phyloP scores from a whole-genome alignment of 2,797 vertebrate species.

The Microchirus variegatus region DNA sequence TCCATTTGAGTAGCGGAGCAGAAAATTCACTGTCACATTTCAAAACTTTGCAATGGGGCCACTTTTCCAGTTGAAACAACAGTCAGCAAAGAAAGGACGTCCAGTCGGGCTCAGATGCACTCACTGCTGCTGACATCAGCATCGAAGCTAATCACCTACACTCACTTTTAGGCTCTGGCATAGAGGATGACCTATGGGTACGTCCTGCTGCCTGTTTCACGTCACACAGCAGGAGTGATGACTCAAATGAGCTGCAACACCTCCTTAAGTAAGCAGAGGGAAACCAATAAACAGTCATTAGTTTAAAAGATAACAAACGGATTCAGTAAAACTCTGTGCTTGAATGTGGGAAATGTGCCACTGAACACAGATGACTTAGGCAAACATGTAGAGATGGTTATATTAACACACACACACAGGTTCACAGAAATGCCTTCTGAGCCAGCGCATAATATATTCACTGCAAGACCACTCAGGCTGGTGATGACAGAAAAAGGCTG shows the following conservation, averaged over 20 bases:
- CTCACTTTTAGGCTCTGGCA: not conserved
- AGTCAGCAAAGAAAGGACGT: conserved; percentile 26
- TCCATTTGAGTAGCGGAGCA: conserved; percentile 20
- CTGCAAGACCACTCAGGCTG: conserved; percentile 1
- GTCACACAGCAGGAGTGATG: conserved; percentile 2
- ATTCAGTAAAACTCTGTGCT: not conserved
- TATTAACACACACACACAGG: conserved; percentile 23
- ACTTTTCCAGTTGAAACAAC: conserved; percentile 25
- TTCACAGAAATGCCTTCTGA: conserved; percentile 18
- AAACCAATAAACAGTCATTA: conserved; percentile 18
- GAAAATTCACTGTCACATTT: conserved; percentile 27
- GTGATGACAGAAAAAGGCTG: conserved; percentile 14
- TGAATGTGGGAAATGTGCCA: conserved; percentile 8
- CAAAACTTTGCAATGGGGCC: conserved; percentile 1
- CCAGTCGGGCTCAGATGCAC: conserved; percentile 10
- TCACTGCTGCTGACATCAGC: conserved; percentile 23
- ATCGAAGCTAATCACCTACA: conserved; percentile 5
- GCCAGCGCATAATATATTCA: not conserved
- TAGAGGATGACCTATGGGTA: not conserved
- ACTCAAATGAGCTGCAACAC: conserved; percentile 12
- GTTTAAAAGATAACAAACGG: not conserved
- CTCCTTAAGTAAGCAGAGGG: conserved; percentile 10
- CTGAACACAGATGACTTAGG: not conserved
- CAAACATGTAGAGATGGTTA: conserved; percentile 17
- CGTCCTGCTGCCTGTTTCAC: conserved; percentile 20